phyloP scores from a whole-genome alignment of 2,797 vertebrate genomes.

The Cheirogaleus major region DNA sequence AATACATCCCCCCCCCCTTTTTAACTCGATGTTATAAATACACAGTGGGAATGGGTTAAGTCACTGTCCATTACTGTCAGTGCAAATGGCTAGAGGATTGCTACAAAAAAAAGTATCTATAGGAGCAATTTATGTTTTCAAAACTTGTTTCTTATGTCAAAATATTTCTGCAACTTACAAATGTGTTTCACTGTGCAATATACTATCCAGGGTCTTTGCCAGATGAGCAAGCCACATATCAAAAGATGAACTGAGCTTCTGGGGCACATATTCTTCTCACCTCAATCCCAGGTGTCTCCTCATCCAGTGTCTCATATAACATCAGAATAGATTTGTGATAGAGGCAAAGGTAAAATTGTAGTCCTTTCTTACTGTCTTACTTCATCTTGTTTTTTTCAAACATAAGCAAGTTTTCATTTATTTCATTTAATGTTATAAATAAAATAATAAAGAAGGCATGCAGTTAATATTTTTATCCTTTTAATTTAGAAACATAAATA shows the following conservation, averaged over 20 bases:
- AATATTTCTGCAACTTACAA: not conserved
- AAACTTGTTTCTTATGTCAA: not conserved
- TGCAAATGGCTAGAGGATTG: not conserved
- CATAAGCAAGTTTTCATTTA: not conserved
- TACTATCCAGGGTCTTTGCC: not conserved
- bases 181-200: not conserved
- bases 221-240: not conserved
- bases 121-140: not conserved
- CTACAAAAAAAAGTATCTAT: not conserved
- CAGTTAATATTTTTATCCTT: not conserved
- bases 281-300: not conserved
- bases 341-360: not conserved
- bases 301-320: not conserved
- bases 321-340: not conserved
- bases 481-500: not conserved
- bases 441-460: not conserved
- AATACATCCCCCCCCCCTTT: not conserved
- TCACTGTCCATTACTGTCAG: not conserved
- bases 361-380: not conserved
- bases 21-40: not conserved
- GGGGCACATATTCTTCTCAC: not conserved
- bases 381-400: not conserved
- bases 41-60: not conserved
- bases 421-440: not conserved
- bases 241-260: not conserved